A percentile compares a stretch with the other conserved stretches of the same genome.
Conservation (phyloP, 2,888 invertebrate genomes). For the Drosophila paramelanica region DNA sequence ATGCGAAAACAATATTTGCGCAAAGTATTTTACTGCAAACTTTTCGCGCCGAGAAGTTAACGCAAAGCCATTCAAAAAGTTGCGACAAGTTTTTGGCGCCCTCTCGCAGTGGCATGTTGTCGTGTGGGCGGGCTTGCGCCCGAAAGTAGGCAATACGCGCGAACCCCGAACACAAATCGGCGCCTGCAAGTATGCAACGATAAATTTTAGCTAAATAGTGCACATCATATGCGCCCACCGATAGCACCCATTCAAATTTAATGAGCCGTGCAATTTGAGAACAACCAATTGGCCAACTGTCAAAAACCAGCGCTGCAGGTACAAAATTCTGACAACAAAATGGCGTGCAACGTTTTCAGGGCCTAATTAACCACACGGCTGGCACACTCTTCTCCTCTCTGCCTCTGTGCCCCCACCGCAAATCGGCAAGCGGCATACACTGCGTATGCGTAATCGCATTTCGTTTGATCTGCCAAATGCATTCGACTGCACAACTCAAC, state of each 20-base stretch:
- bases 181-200: constrained; percentile 54
- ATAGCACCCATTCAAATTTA: constrained; percentile 52
- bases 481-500: constrained; percentile 51
- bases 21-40: constrained; percentile 75
- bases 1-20: constrained; percentile 77
- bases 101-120: constrained; percentile 19
- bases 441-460: constrained; percentile 62
- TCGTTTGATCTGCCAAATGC: constrained; percentile 59
- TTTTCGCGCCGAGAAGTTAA: constrained; percentile 77
- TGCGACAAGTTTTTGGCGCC: constrained; percentile 67
- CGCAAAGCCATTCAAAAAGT: constrained; percentile 75
- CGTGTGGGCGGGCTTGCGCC: constrained; percentile 34
- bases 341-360: constrained; percentile 59
- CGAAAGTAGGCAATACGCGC: constrained; percentile 54
- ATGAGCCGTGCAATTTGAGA: constrained; percentile 66
- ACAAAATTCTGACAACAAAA: constrained; percentile 58
- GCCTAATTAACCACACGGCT: constrained; percentile 60
- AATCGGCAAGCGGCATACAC: constrained; percentile 12
- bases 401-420: not conserved
- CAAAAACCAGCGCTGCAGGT: constrained; percentile 53
- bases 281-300: constrained; percentile 64
- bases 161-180: constrained; percentile 8
- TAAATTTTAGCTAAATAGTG: constrained; percentile 29
- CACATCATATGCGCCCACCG: constrained; percentile 22
- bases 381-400: constrained; percentile 2